Percentiles rank a stretch among this genome's conserved stretches.
phyloP scores from a whole-genome alignment of 2,888 invertebrate genomes.

The Lordiphosa fenestrarum region DNA sequence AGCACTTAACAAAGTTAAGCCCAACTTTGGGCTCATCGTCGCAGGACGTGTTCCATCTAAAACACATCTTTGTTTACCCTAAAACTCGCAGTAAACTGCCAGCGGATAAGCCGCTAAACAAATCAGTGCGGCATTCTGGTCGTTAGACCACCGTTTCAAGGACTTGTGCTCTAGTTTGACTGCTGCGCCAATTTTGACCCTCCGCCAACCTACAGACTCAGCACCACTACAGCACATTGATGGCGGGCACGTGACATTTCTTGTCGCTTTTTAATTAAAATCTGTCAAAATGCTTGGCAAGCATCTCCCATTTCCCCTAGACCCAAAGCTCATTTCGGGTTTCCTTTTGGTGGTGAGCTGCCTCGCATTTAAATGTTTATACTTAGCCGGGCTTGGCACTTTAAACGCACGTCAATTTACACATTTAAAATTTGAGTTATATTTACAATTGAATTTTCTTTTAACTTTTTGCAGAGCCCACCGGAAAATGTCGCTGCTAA shows the following conservation, averaged over 20 bases:
- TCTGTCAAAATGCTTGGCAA: slow-evolving; percentile 63
- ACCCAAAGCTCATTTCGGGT: slow-evolving; percentile 27
- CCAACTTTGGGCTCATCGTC: slow-evolving; percentile 22
- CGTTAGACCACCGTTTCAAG: slow-evolving; percentile 37
- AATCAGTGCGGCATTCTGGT: no score
- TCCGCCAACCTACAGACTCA: slow-evolving; percentile 16
- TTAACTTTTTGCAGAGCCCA: slow-evolving; percentile 34
- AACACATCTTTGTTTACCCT: slow-evolving; percentile 18
- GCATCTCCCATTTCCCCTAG: slow-evolving; percentile 17
- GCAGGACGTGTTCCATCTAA: slow-evolving; percentile 48
- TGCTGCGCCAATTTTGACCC: slow-evolving; percentile 12
- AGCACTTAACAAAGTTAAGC: slow-evolving; percentile 20
- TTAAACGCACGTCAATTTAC: slow-evolving; percentile 24
- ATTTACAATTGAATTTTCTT: background rate
- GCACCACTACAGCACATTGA: slow-evolving; percentile 18
- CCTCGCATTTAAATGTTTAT: slow-evolving; percentile 24
- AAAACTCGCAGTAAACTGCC: slow-evolving; percentile 19
- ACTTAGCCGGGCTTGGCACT: slow-evolving; percentile 18
- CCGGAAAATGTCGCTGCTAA: slow-evolving; percentile 69
- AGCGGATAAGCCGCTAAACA: slow-evolving; percentile 20
- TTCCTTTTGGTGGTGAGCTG: background rate
- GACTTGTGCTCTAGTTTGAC: slow-evolving; percentile 24
- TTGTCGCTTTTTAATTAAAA: slow-evolving; percentile 67
- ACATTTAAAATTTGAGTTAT: slow-evolving; percentile 13
- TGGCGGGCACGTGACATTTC: slow-evolving; percentile 52